Conservation (phyloP, 2,113 vertebrate species). For the Serinus canaria region DNA sequence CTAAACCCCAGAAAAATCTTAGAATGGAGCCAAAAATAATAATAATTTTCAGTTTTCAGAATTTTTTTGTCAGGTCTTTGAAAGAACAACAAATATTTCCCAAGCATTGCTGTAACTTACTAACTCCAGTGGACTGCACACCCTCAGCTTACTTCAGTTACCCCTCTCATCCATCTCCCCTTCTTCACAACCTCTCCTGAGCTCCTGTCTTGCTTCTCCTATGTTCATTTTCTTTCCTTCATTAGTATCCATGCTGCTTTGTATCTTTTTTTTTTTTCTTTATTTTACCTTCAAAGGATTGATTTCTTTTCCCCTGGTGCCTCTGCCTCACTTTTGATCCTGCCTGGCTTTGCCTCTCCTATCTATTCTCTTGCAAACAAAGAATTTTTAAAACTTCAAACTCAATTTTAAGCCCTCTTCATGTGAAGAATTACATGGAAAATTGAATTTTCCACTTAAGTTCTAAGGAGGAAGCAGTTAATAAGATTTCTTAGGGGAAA, state of each 20-base stretch:
- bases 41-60: constrained; percentile 56
- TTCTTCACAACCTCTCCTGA: background rate
- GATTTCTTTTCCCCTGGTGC: background rate
- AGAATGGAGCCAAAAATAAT: constrained; percentile 39
- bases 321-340: background rate
- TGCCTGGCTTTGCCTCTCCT: background rate
- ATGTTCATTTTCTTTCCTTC: background rate
- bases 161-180: background rate
- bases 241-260: background rate
- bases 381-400: background rate
- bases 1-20: constrained; percentile 35
- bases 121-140: background rate
- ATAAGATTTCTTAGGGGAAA: background rate
- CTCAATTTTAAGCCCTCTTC: background rate
- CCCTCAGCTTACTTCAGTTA: background rate
- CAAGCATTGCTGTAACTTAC: background rate
- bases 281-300: background rate
- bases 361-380: background rate
- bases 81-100: constrained; percentile 40
- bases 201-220: background rate
- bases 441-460: background rate
- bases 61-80: constrained; percentile 48
- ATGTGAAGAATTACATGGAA: background rate
- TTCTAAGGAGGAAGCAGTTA: background rate
- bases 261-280: no score